These are phyloP conservation scores for Phrynocephalus forsythii DNA, from an alignment of 2,797 vertebrate species.

Conservation along the genomic window DNA sequence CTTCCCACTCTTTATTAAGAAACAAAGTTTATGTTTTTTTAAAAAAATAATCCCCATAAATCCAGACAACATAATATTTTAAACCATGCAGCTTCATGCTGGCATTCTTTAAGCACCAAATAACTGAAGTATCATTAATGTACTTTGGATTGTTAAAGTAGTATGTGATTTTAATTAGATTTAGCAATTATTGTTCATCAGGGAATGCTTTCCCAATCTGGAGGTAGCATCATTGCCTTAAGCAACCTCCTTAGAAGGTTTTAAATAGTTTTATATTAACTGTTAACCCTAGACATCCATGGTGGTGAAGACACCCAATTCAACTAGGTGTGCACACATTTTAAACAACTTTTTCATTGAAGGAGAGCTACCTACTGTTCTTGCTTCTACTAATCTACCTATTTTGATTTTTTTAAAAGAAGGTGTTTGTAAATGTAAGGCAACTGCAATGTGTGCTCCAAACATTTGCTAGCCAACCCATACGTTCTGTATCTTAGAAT, in stretches of 20 bases:
- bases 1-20: background rate
- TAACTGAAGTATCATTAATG: constrained; percentile 38
- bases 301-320: background rate
- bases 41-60: background rate
- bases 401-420: background rate
- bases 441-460: background rate
- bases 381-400: background rate
- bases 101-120: constrained; percentile 33
- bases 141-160: constrained; percentile 31
- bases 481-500: background rate
- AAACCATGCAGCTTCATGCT: background rate
- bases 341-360: background rate
- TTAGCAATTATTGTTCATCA: constrained; percentile 40
- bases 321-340: background rate
- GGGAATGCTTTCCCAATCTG: constrained; percentile 13
- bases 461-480: background rate
- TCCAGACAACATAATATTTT: constrained; percentile 19
- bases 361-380: background rate
- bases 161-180: constrained; percentile 49
- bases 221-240: constrained; percentile 14
- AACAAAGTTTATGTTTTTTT: background rate
- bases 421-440: background rate
- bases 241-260: constrained; percentile 31
- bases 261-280: constrained; percentile 17
- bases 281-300: background rate